These are phyloP conservation scores for Buphagus erythrorhynchus DNA, from an alignment of 2,797 vertebrate genomes.

Conservation along the genomic window DNA sequence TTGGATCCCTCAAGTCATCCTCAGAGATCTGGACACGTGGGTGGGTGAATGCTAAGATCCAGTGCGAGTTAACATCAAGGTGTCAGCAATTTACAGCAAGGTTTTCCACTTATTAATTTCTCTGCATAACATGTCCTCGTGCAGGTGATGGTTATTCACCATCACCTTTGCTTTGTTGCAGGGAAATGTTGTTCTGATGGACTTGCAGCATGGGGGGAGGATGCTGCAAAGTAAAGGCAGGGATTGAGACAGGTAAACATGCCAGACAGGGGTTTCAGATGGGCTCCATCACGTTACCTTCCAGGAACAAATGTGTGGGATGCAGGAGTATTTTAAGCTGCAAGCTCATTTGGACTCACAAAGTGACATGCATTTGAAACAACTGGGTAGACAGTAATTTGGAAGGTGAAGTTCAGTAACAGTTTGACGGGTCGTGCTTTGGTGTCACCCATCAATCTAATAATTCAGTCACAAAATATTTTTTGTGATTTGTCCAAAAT, in stretches of 20 bases:
- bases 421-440: conserved; percentile 35
- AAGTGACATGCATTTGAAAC: conserved; percentile 58
- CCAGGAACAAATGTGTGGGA: conserved; percentile 75
- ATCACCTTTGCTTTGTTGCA: neutral
- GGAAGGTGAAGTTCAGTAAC: conserved; percentile 41
- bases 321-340: conserved; percentile 72
- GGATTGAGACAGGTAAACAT: conserved; percentile 34
- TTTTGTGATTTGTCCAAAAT: conserved; percentile 13
- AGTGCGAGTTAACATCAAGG: neutral
- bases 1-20: neutral
- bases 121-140: accelerated
- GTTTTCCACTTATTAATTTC: neutral
- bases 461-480: neutral
- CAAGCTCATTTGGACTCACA: conserved; percentile 64
- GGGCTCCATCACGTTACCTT: conserved; percentile 54
- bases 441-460: conserved; percentile 2
- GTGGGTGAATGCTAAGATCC: neutral
- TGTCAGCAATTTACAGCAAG: neutral
- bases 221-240: neutral
- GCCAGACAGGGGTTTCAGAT: conserved; percentile 57
- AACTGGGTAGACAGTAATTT: conserved; percentile 51
- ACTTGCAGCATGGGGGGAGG: neutral
- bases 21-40: neutral
- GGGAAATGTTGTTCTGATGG: neutral
- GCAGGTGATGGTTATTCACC: neutral